Evolutionary conservation across 2,888 invertebrate species (phyloP).

Genomic region (Odontomyia ornata): DNA sequence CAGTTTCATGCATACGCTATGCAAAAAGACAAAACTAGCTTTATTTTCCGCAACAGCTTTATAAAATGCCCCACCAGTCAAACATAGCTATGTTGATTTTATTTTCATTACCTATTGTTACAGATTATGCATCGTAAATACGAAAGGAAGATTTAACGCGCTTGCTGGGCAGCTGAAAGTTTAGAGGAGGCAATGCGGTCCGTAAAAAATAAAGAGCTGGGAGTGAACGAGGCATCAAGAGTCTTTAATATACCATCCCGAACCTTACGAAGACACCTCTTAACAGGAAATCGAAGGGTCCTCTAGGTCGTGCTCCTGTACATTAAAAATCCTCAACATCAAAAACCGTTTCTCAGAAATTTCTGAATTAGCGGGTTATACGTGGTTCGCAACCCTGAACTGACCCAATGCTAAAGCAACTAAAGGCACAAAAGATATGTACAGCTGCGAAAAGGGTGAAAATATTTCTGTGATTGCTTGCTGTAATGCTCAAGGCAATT

Average conservation of each 20-base stretch:
- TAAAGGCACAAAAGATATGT: slow-evolving; percentile 57
- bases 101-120: not conserved
- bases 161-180: too few species aligned
- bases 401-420: slow-evolving; percentile 52
- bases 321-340: slow-evolving; percentile 42
- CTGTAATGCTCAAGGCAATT: slow-evolving; percentile 55
- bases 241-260: slow-evolving; percentile 14
- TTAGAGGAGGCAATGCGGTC: not conserved
- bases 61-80: not conserved
- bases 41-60: not conserved
- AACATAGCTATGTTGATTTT: not conserved
- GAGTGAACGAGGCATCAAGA: slow-evolving; percentile 19
- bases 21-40: not conserved
- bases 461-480: slow-evolving; percentile 54
- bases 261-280: slow-evolving; percentile 17
- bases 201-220: not conserved
- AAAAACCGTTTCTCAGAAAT: not conserved
- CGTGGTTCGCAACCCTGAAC: slow-evolving; percentile 48
- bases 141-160: not conserved
- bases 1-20: not conserved
- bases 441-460: slow-evolving; percentile 55
- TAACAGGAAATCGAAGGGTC: slow-evolving; percentile 31
- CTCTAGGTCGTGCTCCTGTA: slow-evolving; percentile 42
- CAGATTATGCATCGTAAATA: not conserved
- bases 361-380: slow-evolving; percentile 5